A percentile compares a stretch with the other conserved stretches of the same genome.
Evolutionary conservation across 2,113 vertebrate genomes (phyloP).

Genomic region (Apeltes quadracus): DNA sequence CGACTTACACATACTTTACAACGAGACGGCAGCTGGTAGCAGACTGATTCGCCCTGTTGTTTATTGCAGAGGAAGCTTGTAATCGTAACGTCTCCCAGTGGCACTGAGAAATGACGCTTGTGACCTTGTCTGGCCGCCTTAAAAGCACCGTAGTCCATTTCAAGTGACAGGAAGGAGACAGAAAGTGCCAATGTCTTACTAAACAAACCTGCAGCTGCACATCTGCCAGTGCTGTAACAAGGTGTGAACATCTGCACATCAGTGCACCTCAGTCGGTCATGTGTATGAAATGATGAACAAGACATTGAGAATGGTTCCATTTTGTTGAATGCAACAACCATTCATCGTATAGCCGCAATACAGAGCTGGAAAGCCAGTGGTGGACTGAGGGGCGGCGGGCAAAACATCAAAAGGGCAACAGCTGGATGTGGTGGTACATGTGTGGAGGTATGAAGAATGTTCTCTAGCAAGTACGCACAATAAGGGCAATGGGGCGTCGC

Average conservation of each 20-base stretch:
- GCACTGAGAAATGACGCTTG: constrained; percentile 44
- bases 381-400: too few species aligned
- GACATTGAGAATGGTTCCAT: not conserved
- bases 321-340: not conserved
- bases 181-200: constrained; percentile 25
- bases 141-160: constrained; percentile 47
- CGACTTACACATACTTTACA: constrained; percentile 56
- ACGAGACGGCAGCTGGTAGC: constrained; percentile 35
- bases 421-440: not conserved
- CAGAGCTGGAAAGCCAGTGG: not conserved
- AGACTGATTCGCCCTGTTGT: constrained; percentile 58
- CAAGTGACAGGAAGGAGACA: constrained; percentile 36
- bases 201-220: constrained; percentile 2
- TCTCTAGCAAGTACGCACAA: not conserved
- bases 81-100: constrained; percentile 52
- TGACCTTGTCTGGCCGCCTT: constrained; percentile 60
- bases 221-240: not conserved
- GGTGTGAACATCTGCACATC: not conserved
- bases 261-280: not conserved
- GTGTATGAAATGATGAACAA: not conserved
- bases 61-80: constrained; percentile 59
- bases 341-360: not conserved
- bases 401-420: too few species aligned
- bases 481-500: too few species aligned
- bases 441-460: not conserved